Percentiles rank a stretch among this genome's conserved stretches.
phyloP scores from a whole-genome alignment of 2,113 vertebrate species.

The Cynopterus brachyotis region DNA sequence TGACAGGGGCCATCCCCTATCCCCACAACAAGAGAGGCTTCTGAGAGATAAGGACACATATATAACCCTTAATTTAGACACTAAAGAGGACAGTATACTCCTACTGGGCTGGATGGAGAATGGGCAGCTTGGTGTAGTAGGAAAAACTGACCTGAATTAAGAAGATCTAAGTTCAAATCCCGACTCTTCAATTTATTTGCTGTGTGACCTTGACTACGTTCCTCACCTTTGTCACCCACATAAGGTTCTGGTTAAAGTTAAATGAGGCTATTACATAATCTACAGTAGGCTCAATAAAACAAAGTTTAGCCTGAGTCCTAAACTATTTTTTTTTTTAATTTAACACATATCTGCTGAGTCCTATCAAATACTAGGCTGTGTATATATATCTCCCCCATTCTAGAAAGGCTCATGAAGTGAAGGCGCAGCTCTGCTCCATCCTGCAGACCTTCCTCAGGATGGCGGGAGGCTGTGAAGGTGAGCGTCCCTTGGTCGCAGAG shows the following conservation, averaged over 20 bases:
- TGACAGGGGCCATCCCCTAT: neutral
- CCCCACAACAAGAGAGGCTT: neutral
- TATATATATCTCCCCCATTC: neutral
- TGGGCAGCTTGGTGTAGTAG: neutral
- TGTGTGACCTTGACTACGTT: neutral
- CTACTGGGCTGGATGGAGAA: neutral
- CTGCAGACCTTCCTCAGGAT: constrained; percentile 36
- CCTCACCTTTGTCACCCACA: neutral
- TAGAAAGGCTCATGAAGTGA: constrained; percentile 37
- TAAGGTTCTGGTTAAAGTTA: neutral
- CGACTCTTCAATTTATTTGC: neutral
- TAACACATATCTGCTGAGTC: neutral
- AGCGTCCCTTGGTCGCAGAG: neutral
- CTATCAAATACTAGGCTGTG: neutral
- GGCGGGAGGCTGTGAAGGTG: constrained; percentile 35
- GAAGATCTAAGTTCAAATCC: constrained; percentile 21
- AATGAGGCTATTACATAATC: neutral
- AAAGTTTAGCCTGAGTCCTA: neutral
- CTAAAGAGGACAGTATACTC: neutral
- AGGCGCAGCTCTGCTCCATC: neutral
- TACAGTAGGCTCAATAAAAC: neutral
- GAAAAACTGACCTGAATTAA: neutral
- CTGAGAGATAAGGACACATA: neutral
- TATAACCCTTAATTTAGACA: neutral
- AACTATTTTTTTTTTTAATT: neutral